Conservation (phyloP, 2,797 vertebrate species). For the Hemibagrus guttatus region DNA sequence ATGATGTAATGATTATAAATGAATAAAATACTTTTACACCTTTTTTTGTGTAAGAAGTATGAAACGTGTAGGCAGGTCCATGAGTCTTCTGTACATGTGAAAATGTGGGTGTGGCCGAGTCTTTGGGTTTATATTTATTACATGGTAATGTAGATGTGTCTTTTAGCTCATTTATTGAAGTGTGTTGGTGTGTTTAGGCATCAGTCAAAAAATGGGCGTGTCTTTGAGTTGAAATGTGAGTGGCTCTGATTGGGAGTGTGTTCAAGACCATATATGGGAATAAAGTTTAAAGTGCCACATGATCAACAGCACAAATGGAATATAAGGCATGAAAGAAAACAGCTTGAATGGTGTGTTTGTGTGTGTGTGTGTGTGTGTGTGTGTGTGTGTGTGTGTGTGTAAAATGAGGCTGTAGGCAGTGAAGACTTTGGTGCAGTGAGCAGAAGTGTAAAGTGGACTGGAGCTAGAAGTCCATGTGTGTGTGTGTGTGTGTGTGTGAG, state of each 20-base stretch:
- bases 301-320: too few relatives aligned
- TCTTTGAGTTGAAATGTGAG: not conserved
- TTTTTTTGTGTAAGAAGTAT: constrained; percentile 13
- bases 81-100: not conserved
- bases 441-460: too few relatives aligned
- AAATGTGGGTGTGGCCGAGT: not conserved
- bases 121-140: constrained; percentile 1
- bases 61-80: not conserved
- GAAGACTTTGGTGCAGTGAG: too few relatives aligned
- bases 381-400: too few relatives aligned
- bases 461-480: too few relatives aligned
- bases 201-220: not conserved
- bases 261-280: not conserved
- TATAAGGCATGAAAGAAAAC: too few relatives aligned
- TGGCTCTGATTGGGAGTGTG: not conserved
- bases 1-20: constrained; percentile 44
- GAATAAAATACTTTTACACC: constrained; percentile 72
- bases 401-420: too few relatives aligned
- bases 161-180: not conserved
- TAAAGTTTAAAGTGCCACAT: not conserved
- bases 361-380: too few relatives aligned
- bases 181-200: not conserved
- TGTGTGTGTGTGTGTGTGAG: too few relatives aligned
- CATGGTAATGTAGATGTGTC: not conserved
- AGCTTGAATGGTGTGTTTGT: too few relatives aligned